Percentiles rank a stretch among this genome's conserved stretches.
These are phyloP conservation scores for Pogonomyrmex barbatus DNA, from an alignment of 1,140 invertebrate species.

Conservation along the genomic window DNA sequence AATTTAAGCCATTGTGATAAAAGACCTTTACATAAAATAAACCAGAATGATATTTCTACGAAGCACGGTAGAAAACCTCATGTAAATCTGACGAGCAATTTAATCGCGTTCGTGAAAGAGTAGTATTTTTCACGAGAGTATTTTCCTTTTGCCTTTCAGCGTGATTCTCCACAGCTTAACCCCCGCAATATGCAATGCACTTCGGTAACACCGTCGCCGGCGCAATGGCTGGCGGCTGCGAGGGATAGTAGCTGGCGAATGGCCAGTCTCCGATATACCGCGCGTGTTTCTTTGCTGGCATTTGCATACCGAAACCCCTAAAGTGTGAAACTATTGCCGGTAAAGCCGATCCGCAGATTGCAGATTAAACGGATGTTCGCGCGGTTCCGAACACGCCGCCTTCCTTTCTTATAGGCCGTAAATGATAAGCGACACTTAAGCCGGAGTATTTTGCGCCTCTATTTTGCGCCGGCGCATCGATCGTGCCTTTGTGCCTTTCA, in stretches of 20 bases:
- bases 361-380: slow-evolving; percentile 77
- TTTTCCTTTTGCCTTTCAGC: slow-evolving; percentile 42
- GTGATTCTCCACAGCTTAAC: slow-evolving; percentile 48
- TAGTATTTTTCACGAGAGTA: slow-evolving; percentile 2
- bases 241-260: slow-evolving; percentile 77
- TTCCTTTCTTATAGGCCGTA: slow-evolving; percentile 29
- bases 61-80: not conserved
- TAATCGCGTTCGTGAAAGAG: slow-evolving; percentile 10
- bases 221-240: slow-evolving; percentile 56
- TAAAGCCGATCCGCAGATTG: slow-evolving; percentile 79
- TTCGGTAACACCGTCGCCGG: slow-evolving; percentile 66
- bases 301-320: slow-evolving; percentile 81
- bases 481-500: not conserved
- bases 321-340: slow-evolving; percentile 82
- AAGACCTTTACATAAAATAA: not conserved
- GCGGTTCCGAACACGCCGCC: slow-evolving; percentile 43
- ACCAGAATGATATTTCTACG: not conserved
- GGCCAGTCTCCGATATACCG: slow-evolving; percentile 80
- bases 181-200: slow-evolving; percentile 61
- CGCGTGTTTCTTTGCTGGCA: slow-evolving; percentile 78
- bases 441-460: slow-evolving; percentile 28
- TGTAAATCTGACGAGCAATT: slow-evolving; percentile 30
- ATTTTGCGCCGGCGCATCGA: slow-evolving; percentile 27
- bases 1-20: not conserved
- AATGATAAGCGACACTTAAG: slow-evolving; percentile 47